Percentiles rank a stretch among this genome's conserved stretches.
Conservation (phyloP, 2,797 vertebrate species). For the Diglossa cyanea region DNA sequence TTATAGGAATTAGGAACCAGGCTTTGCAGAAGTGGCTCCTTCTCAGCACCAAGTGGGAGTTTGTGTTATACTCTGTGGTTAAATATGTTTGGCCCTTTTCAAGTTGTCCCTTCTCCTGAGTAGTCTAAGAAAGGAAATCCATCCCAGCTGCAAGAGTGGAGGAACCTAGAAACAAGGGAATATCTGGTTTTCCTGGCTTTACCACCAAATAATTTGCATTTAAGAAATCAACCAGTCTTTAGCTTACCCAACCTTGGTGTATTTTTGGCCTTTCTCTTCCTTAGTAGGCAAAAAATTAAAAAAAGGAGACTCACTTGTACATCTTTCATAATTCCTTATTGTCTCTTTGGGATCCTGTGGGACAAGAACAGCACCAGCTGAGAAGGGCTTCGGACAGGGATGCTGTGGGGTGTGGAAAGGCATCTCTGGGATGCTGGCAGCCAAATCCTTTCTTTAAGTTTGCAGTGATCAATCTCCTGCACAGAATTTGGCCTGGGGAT, state of each 20-base stretch:
- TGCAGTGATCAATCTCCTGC: background rate
- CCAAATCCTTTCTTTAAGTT: background rate
- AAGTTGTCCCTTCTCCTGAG: background rate
- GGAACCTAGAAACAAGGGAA: background rate
- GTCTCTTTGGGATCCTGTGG: background rate
- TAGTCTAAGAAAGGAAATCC: background rate
- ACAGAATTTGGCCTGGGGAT: background rate
- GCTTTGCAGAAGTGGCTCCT: slow-evolving; percentile 38
- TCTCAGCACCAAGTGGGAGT: slow-evolving; percentile 40
- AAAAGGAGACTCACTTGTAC: background rate
- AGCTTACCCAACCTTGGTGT: background rate
- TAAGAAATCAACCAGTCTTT: background rate
- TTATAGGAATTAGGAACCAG: slow-evolving; percentile 38
- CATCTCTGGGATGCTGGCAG: background rate
- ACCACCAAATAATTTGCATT: background rate
- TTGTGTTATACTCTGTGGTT: background rate
- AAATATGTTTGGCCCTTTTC: slow-evolving; percentile 9
- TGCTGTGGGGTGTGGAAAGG: background rate
- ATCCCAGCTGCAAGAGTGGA: background rate
- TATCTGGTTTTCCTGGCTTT: background rate
- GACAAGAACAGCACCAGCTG: background rate
- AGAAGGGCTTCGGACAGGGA: background rate
- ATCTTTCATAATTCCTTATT: background rate
- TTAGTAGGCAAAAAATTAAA: background rate
- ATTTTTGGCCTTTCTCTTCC: background rate